A percentile compares a stretch with the other conserved stretches of the same genome.
phyloP scores from a whole-genome alignment of 35 echinoderm and acorn worm species.

The Lytechinus pictus region DNA sequence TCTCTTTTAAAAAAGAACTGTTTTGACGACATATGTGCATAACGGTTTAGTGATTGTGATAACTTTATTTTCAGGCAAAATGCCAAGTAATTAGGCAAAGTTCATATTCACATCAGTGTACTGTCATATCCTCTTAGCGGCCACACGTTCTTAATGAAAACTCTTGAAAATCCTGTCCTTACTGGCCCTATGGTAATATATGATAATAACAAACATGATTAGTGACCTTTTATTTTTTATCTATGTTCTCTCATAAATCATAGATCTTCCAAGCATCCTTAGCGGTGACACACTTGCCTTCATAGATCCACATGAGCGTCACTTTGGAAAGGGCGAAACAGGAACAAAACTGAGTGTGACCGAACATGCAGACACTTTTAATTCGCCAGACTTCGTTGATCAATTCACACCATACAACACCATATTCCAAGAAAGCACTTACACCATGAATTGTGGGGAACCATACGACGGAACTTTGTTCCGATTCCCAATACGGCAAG shows the following conservation, averaged over 20 bases:
- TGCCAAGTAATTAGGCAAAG: no score
- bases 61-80: no score
- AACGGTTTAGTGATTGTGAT: no score
- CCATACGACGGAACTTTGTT: conserved; percentile 69
- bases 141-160: no score
- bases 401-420: conserved; percentile 74
- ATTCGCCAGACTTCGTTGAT: conserved; percentile 23
- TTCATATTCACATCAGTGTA: no score
- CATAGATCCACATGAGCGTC: conserved; percentile 53
- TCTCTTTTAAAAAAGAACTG: no score
- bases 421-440: conserved; percentile 44
- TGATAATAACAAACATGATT: no score
- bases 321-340: not conserved
- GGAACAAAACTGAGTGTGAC: not conserved
- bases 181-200: no score
- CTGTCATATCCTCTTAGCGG: no score
- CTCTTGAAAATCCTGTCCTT: no score
- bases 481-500: conserved; percentile 79
- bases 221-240: no score
- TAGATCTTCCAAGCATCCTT: conserved; percentile 80
- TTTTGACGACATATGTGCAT: no score
- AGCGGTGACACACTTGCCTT: conserved; percentile 65
- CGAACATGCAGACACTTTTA: not conserved
- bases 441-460: conserved; percentile 22
- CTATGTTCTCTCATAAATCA: not conserved